Evolutionary conservation across 1,140 invertebrate genomes (phyloP).

Genomic region (Lepidurus packardi): DNA sequence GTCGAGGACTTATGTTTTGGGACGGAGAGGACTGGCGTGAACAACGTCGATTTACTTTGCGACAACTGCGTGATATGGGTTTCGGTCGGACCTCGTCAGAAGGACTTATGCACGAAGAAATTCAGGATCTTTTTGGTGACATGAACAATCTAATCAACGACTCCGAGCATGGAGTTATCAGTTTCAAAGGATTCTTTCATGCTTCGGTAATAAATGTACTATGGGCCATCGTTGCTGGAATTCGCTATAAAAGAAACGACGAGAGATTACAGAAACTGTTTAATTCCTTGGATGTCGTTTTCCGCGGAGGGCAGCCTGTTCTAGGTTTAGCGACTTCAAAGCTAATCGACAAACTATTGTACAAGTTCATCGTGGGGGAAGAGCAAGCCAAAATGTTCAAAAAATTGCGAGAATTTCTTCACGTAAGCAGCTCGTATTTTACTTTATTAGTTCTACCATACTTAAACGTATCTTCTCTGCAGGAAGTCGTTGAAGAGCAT

Average conservation of each 20-base stretch:
- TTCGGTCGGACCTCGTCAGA: slow-evolving; percentile 34
- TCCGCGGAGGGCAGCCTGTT: slow-evolving; percentile 26
- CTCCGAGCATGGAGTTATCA: neutral
- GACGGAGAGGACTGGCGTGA: slow-evolving; percentile 32
- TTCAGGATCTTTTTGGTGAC: slow-evolving; percentile 27
- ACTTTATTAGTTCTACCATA: neutral
- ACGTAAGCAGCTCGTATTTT: slow-evolving; percentile 24
- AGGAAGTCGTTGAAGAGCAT: slow-evolving; percentile 35
- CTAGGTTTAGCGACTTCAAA: slow-evolving; percentile 1
- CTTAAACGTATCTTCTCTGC: neutral
- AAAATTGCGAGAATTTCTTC: slow-evolving; percentile 31
- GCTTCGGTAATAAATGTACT: slow-evolving; percentile 31
- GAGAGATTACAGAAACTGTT: slow-evolving; percentile 18
- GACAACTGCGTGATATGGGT: slow-evolving; percentile 34
- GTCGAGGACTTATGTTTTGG: slow-evolving; percentile 28
- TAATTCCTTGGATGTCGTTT: slow-evolving; percentile 26
- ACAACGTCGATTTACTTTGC: slow-evolving; percentile 33
- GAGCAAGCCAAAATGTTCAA: slow-evolving; percentile 21
- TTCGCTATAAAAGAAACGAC: slow-evolving; percentile 25
- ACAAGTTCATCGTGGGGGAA: slow-evolving; percentile 25
- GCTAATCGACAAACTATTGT: slow-evolving; percentile 30
- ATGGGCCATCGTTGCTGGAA: slow-evolving; percentile 28
- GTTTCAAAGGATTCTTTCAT: slow-evolving; percentile 27
- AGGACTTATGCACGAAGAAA: slow-evolving; percentile 30
- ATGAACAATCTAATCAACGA: slow-evolving; percentile 22